phyloP scores from a whole-genome alignment of 2,888 invertebrate genomes.

The Cynaeus angustus region DNA sequence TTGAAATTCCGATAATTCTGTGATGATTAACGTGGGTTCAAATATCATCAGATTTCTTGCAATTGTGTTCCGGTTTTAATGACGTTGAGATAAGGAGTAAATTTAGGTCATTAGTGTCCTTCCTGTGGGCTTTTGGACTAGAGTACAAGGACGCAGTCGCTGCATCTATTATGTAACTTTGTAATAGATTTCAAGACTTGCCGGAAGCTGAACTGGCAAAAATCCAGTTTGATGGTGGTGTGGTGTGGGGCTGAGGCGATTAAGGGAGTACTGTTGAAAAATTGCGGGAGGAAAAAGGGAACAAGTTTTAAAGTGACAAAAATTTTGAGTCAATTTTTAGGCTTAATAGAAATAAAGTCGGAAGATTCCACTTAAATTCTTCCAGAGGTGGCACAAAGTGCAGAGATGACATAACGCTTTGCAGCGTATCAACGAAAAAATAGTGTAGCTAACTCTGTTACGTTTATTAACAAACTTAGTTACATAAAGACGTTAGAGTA shows the following conservation, averaged over 20 bases:
- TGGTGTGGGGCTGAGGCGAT: background rate
- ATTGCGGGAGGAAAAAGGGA: background rate
- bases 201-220: conserved; percentile 47
- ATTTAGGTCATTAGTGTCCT: conserved; percentile 53
- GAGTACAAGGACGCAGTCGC: conserved; percentile 51
- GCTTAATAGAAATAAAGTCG: too few relatives aligned
- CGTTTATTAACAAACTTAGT: too few relatives aligned
- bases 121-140: conserved; percentile 39
- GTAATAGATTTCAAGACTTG: conserved; percentile 50
- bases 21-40: conserved; percentile 11
- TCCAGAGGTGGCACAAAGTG: too few relatives aligned
- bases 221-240: conserved; percentile 40
- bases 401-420: too few relatives aligned
- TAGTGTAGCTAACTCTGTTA: too few relatives aligned
- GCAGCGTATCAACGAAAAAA: too few relatives aligned
- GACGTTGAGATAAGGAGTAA: conserved; percentile 42
- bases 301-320: background rate
- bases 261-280: background rate
- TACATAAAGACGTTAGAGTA: too few relatives aligned
- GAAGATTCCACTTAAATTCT: too few relatives aligned
- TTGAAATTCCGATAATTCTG: conserved; percentile 34
- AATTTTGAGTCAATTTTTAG: too few relatives aligned
- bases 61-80: conserved; percentile 42
- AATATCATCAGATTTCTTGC: conserved; percentile 30
- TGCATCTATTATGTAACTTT: conserved; percentile 51